phyloP scores from a whole-genome alignment of 1,140 invertebrate species.

The Leguminivora glycinivorella region DNA sequence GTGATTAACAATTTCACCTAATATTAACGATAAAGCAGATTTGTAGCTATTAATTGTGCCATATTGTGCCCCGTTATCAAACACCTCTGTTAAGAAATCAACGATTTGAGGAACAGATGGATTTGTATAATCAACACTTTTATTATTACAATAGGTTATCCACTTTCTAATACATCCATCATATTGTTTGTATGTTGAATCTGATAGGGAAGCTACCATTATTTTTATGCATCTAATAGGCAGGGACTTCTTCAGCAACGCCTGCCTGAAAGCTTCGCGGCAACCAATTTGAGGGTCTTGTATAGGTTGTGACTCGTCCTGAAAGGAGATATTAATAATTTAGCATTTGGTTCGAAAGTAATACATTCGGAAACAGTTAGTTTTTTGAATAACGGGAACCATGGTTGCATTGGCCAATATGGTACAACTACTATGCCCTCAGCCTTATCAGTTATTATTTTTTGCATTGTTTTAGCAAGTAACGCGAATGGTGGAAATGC shows the following conservation, averaged over 20 bases:
- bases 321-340: slow-evolving; percentile 25
- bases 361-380: neutral
- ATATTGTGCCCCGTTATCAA: slow-evolving; percentile 34
- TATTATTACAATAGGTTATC: slow-evolving; percentile 15
- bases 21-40: slow-evolving; percentile 38
- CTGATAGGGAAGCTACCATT: slow-evolving; percentile 17
- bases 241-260: neutral
- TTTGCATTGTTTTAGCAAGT: slow-evolving; percentile 40
- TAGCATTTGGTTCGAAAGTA: neutral
- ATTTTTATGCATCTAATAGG: slow-evolving; percentile 3
- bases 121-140: slow-evolving; percentile 7
- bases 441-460: slow-evolving; percentile 46
- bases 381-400: slow-evolving; percentile 43
- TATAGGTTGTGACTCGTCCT: slow-evolving; percentile 14
- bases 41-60: slow-evolving; percentile 39
- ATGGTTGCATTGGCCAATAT: slow-evolving; percentile 48
- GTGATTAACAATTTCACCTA: slow-evolving; percentile 30
- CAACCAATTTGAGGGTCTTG: slow-evolving; percentile 23
- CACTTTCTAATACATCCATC: slow-evolving; percentile 20
- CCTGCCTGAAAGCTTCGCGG: slow-evolving; percentile 22
- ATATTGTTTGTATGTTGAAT: slow-evolving; percentile 29
- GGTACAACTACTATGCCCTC: slow-evolving; percentile 45
- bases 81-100: slow-evolving; percentile 19
- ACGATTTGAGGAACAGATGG: neutral
- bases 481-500: slow-evolving; percentile 45